Base-by-base conservation (phyloP, 2,888 invertebrate species). In the Platypus cylindrus region DNA sequence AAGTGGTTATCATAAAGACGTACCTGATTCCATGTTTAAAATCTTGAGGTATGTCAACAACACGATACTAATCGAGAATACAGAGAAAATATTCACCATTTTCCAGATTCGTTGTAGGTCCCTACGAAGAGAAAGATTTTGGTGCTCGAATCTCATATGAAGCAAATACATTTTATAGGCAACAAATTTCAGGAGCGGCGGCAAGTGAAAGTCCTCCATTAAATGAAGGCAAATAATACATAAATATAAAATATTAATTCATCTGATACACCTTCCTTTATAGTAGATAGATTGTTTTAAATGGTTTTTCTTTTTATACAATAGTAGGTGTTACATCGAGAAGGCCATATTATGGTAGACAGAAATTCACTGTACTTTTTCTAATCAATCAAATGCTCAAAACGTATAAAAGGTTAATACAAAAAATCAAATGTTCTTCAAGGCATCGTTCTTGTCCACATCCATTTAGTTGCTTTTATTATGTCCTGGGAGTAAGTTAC, bases 391-490 rank as follows among this genome's bases (percentile, higher is more conserved):
- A 60, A 48, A 61, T 65, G 25, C 49, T 70, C 30, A 54, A 58
- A 38, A 48, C 53, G 15, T 70, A 69, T 47, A 62, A 62, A 46
- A 51, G 49, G 41, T 52, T 67, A 37, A 59, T 68, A 20, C 54
- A 65, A 32, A 63, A 54, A 47, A 52, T 73, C 17, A 73, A 71
- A 51, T 58, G 63, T 47, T 62, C 58, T 46, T 57, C 59, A 44
- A 62, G 61, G 45, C 67, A 70, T 48, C 40, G 48, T 13, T 48
- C 66, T 4, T 79, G 79, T 52, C 70, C 71, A 8, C 79, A 79
- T 58, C 67, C 70, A 13, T 60, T 69, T 40, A 71, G 74, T 52
- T 79, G 79, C 54, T 45, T 67, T 15, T 64, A 68, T 52, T 73
- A 78, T 50, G 58, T 68, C 30, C 44, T 75, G 45, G 58, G 61